Percentiles rank a stretch among this genome's conserved stretches.
Conservation (phyloP, 2,113 vertebrate genomes). For the Alethe castanea region DNA sequence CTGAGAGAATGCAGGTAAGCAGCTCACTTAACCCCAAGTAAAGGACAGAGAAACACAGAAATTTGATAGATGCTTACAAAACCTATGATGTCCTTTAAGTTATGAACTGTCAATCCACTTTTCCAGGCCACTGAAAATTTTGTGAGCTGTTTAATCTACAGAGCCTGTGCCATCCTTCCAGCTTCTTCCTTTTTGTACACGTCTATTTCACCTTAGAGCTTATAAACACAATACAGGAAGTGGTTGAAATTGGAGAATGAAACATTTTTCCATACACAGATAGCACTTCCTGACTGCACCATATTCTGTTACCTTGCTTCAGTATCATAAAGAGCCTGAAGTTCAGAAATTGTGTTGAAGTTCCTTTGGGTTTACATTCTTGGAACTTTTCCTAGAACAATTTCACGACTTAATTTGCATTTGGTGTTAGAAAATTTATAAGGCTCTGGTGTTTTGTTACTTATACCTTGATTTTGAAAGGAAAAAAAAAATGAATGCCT, state of each 20-base stretch:
- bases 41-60: background rate
- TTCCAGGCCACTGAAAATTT: background rate
- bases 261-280: background rate
- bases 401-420: slow-evolving; percentile 37
- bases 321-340: background rate
- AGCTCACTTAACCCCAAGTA: accelerated
- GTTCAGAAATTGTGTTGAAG: background rate
- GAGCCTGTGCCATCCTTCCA: background rate
- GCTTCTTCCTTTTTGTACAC: background rate
- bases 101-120: background rate
- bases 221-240: background rate
- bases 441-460: slow-evolving; percentile 48
- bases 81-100: background rate
- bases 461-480: slow-evolving; percentile 9
- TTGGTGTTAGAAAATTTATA: slow-evolving; percentile 62
- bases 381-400: slow-evolving; percentile 53
- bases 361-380: slow-evolving; percentile 25
- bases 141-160: background rate
- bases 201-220: background rate
- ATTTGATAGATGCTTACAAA: background rate
- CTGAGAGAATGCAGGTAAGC: background rate
- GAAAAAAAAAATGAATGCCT: background rate
- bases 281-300: background rate
- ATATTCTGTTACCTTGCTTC: background rate
- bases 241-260: background rate